Percentiles rank a stretch among this genome's conserved stretches.
These are phyloP conservation scores for Ivindomyrus marchei DNA, from an alignment of 2,113 vertebrate species.

Conservation along the genomic window DNA sequence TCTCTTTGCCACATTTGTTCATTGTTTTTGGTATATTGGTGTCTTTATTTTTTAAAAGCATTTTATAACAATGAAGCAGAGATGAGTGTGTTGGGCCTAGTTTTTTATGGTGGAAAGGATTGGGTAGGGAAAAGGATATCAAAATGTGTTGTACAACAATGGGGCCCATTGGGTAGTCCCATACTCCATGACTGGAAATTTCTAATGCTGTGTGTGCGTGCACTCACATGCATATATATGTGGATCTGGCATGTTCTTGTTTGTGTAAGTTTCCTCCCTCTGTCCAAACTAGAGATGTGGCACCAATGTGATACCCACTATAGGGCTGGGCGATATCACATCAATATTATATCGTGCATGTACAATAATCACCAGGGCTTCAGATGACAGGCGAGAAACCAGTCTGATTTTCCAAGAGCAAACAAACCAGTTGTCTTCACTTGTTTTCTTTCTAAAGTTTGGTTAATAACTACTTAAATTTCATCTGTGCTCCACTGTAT, in stretches of 20 bases:
- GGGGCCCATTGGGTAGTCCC: neutral
- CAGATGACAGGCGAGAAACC: no score
- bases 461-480: no score
- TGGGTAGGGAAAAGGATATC: neutral
- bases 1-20: neutral
- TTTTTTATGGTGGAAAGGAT: neutral
- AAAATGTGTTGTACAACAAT: neutral
- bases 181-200: neutral
- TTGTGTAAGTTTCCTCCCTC: neutral
- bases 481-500: no score
- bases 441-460: no score
- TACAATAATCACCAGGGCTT: no score
- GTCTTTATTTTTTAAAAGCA: neutral
- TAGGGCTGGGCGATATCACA: no score
- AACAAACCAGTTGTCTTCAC: no score
- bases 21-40: neutral
- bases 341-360: no score
- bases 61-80: neutral
- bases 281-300: neutral
- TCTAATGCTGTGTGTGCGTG: neutral
- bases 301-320: neutral
- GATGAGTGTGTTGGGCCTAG: neutral
- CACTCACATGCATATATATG: neutral
- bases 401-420: no score
- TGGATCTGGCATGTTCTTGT: neutral